Percentiles rank a stretch among this genome's conserved stretches.
Evolutionary conservation across 2,797 vertebrate species (phyloP).

Genomic region (Muscicapa comitata): DNA sequence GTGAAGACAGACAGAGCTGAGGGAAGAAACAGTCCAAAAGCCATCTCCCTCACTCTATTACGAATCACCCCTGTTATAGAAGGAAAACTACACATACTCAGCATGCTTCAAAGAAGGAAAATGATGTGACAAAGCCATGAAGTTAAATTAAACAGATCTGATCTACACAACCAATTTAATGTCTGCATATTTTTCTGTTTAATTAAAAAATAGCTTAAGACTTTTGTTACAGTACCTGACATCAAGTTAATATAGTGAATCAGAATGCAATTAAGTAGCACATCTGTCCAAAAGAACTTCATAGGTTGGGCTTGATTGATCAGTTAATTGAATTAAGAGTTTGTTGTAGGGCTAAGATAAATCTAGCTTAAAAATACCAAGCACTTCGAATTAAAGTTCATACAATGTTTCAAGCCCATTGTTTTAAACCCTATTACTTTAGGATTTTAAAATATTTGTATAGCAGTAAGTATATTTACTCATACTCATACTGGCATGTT

Average conservation of each 20-base stretch:
- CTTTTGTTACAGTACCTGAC: not conserved
- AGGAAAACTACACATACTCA: slow-evolving; percentile 43
- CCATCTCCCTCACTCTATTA: slow-evolving; percentile 69
- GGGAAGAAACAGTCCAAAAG: slow-evolving; percentile 67
- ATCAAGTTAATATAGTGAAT: slow-evolving; percentile 4
- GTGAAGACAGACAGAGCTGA: slow-evolving; percentile 74
- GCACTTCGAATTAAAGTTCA: not conserved
- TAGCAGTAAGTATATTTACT: not conserved
- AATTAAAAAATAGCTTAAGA: slow-evolving; percentile 47
- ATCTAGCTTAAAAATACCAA: not conserved
- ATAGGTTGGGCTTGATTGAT: not conserved
- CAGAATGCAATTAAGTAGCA: not conserved
- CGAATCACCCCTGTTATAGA: slow-evolving; percentile 44
- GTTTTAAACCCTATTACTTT: not conserved
- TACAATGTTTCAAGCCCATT: not conserved
- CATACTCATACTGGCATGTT: not conserved
- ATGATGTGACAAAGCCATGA: slow-evolving; percentile 59
- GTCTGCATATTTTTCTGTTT: slow-evolving; percentile 21
- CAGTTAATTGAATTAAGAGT: not conserved
- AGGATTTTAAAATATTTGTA: not conserved
- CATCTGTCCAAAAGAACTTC: not conserved
- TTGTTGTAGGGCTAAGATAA: not conserved
- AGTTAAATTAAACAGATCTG: slow-evolving; percentile 68
- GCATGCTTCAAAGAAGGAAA: slow-evolving; percentile 71
- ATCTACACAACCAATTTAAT: slow-evolving; percentile 21